These are phyloP conservation scores for Melitaea cinxia DNA, from an alignment of 1,140 invertebrate species.

Conservation along the genomic window DNA sequence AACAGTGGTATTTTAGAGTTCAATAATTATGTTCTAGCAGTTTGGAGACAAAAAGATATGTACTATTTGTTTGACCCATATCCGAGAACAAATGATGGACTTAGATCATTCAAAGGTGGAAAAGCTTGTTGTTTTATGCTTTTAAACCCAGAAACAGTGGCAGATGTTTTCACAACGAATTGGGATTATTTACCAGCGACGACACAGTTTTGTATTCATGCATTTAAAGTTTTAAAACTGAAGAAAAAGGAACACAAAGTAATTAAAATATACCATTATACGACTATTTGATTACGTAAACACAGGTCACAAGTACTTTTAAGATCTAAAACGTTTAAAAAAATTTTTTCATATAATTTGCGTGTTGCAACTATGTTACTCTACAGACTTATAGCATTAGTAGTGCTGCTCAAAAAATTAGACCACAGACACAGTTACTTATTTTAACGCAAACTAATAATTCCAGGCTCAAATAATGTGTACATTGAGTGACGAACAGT, in stretches of 20 bases:
- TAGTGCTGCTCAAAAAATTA: no score
- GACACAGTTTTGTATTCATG: conserved; percentile 79
- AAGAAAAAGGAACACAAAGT: conserved; percentile 70
- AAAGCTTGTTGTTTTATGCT: conserved; percentile 80
- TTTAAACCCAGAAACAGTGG: conserved; percentile 72
- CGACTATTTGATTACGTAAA: no score
- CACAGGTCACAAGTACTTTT: no score
- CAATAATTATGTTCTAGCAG: conserved; percentile 71
- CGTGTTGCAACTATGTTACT: no score
- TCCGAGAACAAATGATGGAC: conserved; percentile 72
- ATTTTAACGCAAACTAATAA: conserved; percentile 13
- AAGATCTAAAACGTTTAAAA: no score
- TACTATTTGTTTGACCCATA: conserved; percentile 82
- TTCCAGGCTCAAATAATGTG: conserved; percentile 75
- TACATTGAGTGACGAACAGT: conserved; percentile 70
- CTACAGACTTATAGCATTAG: no score
- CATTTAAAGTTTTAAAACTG: conserved; percentile 78
- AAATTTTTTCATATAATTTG: no score
- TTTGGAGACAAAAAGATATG: conserved; percentile 82
- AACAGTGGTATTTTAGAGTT: conserved; percentile 79
- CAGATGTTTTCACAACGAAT: conserved; percentile 70
- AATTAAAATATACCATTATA: background rate
- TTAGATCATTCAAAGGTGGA: conserved; percentile 63
- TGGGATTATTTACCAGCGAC: conserved; percentile 77
- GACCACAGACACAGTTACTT: background rate